These are phyloP conservation scores for Pegoplata infirma DNA, from an alignment of 2,888 invertebrate species.

Conservation along the genomic window DNA sequence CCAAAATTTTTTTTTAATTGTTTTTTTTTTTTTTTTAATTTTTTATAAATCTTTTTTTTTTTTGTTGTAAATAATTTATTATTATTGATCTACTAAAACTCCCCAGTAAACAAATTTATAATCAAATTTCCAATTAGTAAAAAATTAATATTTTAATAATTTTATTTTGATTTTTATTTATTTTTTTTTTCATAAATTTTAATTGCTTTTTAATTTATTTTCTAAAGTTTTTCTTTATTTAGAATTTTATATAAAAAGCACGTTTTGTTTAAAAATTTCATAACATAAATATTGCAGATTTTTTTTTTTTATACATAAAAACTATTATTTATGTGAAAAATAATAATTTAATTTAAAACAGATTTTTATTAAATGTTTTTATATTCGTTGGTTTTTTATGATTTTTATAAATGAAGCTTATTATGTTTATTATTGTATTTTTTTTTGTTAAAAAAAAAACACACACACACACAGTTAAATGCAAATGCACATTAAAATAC, in stretches of 20 bases:
- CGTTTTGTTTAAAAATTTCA: not conserved
- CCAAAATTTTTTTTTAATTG: too few relatives aligned
- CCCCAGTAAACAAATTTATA: too few relatives aligned
- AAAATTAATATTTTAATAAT: too few relatives aligned
- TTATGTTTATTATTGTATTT: too few relatives aligned
- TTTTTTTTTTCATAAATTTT: not conserved
- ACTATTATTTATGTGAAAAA: not conserved
- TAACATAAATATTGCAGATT: too few relatives aligned
- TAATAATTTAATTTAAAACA: not conserved
- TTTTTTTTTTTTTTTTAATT: too few relatives aligned
- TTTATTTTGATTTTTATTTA: not conserved
- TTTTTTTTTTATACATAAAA: not conserved
- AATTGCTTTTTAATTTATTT: not conserved
- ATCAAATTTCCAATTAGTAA: too few relatives aligned
- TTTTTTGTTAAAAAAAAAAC: slow-evolving; percentile 7
- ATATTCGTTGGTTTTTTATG: not conserved
- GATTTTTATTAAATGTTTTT: not conserved
- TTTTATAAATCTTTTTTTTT: too few relatives aligned
- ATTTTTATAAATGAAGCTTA: not conserved
- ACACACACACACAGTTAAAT: slow-evolving; percentile 39
- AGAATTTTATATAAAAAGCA: not conserved
- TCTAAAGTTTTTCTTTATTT: not conserved
- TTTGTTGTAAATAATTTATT: too few relatives aligned
- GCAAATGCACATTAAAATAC: slow-evolving; percentile 17
- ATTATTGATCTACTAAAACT: too few relatives aligned